These are phyloP conservation scores for Chlorocebus sabaeus DNA, from an alignment of 2,113 vertebrate species.

Conservation along the genomic window DNA sequence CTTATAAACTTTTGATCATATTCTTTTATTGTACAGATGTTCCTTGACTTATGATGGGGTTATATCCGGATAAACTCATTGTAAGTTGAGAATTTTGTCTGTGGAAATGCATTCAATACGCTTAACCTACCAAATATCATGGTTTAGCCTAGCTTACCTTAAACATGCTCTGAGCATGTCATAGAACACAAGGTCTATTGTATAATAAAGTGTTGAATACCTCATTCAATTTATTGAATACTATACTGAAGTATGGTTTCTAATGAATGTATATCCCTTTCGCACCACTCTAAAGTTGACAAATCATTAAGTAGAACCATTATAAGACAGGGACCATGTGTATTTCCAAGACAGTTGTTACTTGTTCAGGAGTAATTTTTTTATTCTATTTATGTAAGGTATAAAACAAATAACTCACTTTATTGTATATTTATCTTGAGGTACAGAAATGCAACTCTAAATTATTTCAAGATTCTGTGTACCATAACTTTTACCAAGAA, in stretches of 20 bases:
- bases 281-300: neutral
- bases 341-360: neutral
- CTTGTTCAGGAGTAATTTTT: neutral
- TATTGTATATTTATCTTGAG: conserved; percentile 4
- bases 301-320: neutral
- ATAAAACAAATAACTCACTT: neutral
- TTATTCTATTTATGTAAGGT: neutral
- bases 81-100: neutral
- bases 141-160: neutral
- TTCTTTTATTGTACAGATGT: neutral
- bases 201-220: neutral
- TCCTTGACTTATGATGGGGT: neutral
- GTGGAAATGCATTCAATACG: neutral
- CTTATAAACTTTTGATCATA: neutral
- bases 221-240: neutral
- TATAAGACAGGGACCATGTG: neutral
- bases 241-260: neutral
- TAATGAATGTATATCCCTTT: neutral
- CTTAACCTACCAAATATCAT: neutral
- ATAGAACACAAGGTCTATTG: neutral
- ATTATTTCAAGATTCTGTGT: neutral
- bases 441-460: neutral
- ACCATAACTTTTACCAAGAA: neutral
- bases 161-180: neutral
- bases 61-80: neutral